These are phyloP conservation scores for Dipodomys stephensi DNA, from an alignment of 2,113 vertebrate genomes.

Conservation along the genomic window DNA sequence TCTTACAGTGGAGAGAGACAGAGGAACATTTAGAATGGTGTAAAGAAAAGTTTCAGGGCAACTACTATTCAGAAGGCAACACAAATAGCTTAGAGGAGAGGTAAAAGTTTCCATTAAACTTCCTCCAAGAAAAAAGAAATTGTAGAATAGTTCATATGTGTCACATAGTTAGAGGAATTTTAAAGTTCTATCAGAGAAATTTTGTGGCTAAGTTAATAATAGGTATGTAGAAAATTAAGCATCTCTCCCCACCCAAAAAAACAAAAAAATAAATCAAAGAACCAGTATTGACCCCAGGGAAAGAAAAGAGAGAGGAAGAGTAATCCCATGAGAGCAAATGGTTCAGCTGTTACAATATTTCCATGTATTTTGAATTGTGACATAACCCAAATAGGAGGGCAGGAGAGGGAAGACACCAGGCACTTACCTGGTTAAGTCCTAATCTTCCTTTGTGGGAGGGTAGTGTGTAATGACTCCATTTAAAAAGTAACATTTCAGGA, in stretches of 20 bases:
- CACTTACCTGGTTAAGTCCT: not conserved
- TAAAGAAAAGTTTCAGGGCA: not conserved
- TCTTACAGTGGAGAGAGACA: not conserved
- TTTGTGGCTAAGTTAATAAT: not conserved
- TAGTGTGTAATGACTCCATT: not conserved
- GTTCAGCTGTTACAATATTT: not conserved
- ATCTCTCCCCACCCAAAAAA: not conserved
- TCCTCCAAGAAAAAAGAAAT: not conserved
- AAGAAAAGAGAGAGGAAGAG: constrained; percentile 25
- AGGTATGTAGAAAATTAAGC: not conserved
- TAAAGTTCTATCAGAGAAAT: not conserved
- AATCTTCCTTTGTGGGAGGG: not conserved
- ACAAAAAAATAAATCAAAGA: not conserved
- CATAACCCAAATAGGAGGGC: not conserved
- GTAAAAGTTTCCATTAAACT: not conserved
- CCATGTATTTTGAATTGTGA: not conserved
- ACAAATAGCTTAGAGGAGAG: not conserved
- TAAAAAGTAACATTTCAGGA: constrained; percentile 9
- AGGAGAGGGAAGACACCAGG: not conserved
- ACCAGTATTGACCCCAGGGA: not conserved
- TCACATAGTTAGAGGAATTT: not conserved
- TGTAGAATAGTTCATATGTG: not conserved
- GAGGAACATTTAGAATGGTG: not conserved
- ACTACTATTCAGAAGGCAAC: not conserved
- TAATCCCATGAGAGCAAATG: not conserved